Evolutionary conservation across 2,797 vertebrate species (phyloP), one percentile per base, ranked within the genome.

Genomic region (Glossophaga mutica): DNA sequence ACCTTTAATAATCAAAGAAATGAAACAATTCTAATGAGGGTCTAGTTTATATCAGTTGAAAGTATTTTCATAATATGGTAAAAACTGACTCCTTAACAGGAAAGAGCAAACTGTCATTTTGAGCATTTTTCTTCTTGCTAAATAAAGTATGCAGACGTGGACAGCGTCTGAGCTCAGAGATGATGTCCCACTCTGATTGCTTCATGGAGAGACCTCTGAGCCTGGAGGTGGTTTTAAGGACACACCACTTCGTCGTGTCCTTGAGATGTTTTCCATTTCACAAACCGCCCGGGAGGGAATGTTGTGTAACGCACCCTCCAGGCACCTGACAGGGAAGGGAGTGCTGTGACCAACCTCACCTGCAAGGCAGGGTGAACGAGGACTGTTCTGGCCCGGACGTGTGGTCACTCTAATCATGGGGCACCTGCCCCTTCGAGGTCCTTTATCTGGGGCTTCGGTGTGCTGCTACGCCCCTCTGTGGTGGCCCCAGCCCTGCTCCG

Each of bases 1-100:
- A 71, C 16, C 42, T 55, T 70, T 82, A 65, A 82, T 59, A 52
- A 67, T 67, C 46, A 79, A 44, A 85, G 44, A 85, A 65, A 52
- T 67, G 16, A 67, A 76, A 85, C 18, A 70, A 37, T 77, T 62
- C 46, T 50, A 50, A 26, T 67, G 34, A 34, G 37, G 18, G 19
- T 67, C 15, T 77, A 52, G 34, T 84, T 52, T 84, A 67, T 21
- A 85, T 74, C 22, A 67, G 46, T 52, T 85, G 26, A 67, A 84
- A 76, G 1, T 52, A 55, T 67, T 92, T 82, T 52, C 34, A 52
- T 26, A n/a, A 21, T 67, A n/a, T 65, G 29, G 29, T 65, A 62
- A 81, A 73, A 44, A 4, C 32, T 34, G 46, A 18, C 57, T n/a
- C 59, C 87, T 37, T 46, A 4, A 34, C 46, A 52, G 21, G 50